Evolutionary conservation across 1,140 invertebrate species (phyloP), one percentile per base, ranked within the genome.

Genomic region (Stratiolaelaps scimitus): DNA sequence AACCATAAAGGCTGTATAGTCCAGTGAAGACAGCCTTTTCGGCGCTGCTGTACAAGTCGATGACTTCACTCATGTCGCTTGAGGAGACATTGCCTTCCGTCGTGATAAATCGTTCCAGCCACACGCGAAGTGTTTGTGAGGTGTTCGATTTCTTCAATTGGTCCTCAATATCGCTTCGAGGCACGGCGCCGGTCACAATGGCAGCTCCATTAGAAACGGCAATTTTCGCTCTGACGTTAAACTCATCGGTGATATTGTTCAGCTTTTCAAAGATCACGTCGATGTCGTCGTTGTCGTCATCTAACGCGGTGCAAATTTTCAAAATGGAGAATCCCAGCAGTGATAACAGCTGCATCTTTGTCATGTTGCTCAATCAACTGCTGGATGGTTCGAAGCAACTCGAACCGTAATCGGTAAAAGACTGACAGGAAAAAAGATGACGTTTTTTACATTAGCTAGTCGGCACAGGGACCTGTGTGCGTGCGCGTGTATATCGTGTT

Each of bases 241-340:
- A 60, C 6, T 26, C 53, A 20, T 60, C 53, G 15, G 53, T 29
- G 2, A 60, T 60, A 17, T n/a, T 60, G 26, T 60, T 34, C 15
- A 60, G 53, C 23, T 60, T 17, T 10, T 60, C 23, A 34, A 60
- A 40, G 34, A 40, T 40, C 5, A 40, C 34, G 4, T 40, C 34
- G 34, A 40, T 40, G 34, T 40, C 10, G 4, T 10, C 10, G 34
- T 40, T 40, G 4, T 10, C 10, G 10, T 40, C 34, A 40, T 40
- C 34, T 40, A 40, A 6, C 5, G 34, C 34, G 5, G 34, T 40
- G 34, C 34, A 40, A 10, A 40, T 10, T 40, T 4, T 40, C 34
- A 40, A 4, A 40, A 40, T 40, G 10, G 10, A 40, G 34, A 40
- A 10, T 10, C 10, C 34, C 5, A 40, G 10, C 34, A 40, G 10